phyloP scores from a whole-genome alignment of 2,888 invertebrate species.

The Mesodorylaimus sp. region DNA sequence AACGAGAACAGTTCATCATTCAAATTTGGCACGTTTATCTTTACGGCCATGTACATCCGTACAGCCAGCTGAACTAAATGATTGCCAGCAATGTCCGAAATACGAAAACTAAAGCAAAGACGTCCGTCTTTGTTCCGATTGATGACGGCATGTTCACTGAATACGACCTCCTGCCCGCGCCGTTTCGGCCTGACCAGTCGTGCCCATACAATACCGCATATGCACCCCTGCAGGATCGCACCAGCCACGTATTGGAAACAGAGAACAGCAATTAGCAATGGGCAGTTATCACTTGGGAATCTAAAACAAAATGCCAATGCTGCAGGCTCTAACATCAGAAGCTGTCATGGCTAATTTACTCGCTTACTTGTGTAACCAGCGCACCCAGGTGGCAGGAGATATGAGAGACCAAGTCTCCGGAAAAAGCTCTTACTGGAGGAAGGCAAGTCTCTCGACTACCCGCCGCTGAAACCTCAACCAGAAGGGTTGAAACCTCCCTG shows the following conservation, averaged over 20 bases:
- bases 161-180: conserved; percentile 4
- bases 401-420: no score
- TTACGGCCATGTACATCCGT: background rate
- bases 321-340: no score
- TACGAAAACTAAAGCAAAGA: conserved; percentile 4
- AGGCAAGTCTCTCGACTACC: no score
- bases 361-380: no score
- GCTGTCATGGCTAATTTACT: no score
- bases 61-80: no score
- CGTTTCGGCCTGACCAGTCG: conserved; percentile 4
- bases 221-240: background rate
- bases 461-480: no score
- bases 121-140: background rate
- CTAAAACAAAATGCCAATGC: no score
- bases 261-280: background rate
- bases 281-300: conserved; percentile 1
- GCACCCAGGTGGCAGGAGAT: no score
- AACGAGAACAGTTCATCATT: background rate
- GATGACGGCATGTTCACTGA: conserved; percentile 1
- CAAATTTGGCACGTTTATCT: background rate
- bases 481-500: no score
- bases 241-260: conserved; percentile 1
- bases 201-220: conserved; percentile 4
- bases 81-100: conserved; percentile 2
- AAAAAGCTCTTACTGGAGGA: no score